Evolutionary conservation across 2,888 invertebrate species (phyloP).

Genomic region (Agrenia bidenticulata): DNA sequence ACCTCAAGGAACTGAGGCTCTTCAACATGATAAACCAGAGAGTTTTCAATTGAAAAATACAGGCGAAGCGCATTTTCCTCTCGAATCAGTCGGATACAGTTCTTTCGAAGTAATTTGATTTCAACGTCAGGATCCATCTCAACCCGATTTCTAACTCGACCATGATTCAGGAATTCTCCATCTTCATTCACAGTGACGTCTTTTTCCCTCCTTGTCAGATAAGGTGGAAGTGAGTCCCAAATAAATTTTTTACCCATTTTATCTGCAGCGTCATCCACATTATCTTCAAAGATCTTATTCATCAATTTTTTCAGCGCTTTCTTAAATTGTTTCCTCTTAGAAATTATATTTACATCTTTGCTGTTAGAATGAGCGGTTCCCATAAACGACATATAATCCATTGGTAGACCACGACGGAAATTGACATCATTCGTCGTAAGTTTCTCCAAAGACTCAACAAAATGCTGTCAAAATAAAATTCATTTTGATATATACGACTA

Average conservation of each 20-base stretch:
- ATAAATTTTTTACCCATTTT: constrained; percentile 80
- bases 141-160: constrained; percentile 63
- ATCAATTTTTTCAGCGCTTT: constrained; percentile 63
- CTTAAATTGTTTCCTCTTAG: constrained; percentile 57
- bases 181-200: constrained; percentile 71
- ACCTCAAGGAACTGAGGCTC: constrained; percentile 75
- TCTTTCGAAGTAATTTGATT: constrained; percentile 56
- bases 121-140: constrained; percentile 66
- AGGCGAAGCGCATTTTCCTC: constrained; percentile 61
- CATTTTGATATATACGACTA: constrained; percentile 6
- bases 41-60: constrained; percentile 83
- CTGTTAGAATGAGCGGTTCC: constrained; percentile 69
- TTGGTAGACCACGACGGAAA: constrained; percentile 73
- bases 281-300: constrained; percentile 59
- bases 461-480: constrained; percentile 57
- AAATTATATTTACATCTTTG: constrained; percentile 53
- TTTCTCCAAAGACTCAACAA: constrained; percentile 72
- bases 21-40: constrained; percentile 76
- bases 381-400: constrained; percentile 72
- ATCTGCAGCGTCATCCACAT: constrained; percentile 65
- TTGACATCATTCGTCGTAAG: constrained; percentile 71
- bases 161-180: constrained; percentile 68
- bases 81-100: constrained; percentile 45
- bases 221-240: constrained; percentile 84
- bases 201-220: constrained; percentile 67